Evolutionary conservation across 2,888 invertebrate species (phyloP), one percentile per base, ranked within the genome.

Genomic region (Rotaria sp.): DNA sequence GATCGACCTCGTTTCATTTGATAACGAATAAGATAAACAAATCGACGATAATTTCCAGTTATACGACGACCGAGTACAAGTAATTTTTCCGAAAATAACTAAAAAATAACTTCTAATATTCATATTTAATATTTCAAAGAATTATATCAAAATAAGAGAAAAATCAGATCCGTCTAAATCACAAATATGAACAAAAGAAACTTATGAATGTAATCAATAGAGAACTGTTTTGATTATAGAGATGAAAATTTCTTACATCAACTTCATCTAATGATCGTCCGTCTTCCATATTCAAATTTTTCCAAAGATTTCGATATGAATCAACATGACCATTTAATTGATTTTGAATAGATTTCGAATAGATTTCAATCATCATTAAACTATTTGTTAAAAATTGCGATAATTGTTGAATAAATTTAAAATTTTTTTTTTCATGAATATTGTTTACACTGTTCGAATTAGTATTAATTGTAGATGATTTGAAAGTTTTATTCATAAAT

Each of bases 271-370:
- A 45, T 13, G 80, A 41, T 45, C 80, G 24, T 26, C 80, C 80
- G 45, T 80, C 80, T 80, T 80, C 80, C 80, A 80, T 80, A 45
- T 80, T 80, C 45, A 80, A 45, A 15, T 45, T 80, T 80, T 80
- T 41, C 80, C 80, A 80, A 45, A 80, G 45, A 26, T 21, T n/a
- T 45, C 45, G 80, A 45, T 10, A 15, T 45, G 21, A n/a, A 45
- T 45, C 45, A 15, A 80, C 26, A 45, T 41, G 24, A 80, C 26
- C 80, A 45, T 26, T 45, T 15, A 41, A 80, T 80, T 80, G 45
- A 80, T 80, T 26, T 80, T 45, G 8, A n/a, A 80, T 80, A 26
- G 10, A 45, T 45, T 80, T 41, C 7, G 80, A 41, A 45, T 80
- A 80, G 2, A 45, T 45, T 80, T 45, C 80, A 80, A 80, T 45